Percentiles rank a stretch among this genome's conserved stretches.
phyloP scores from a whole-genome alignment of 2,797 vertebrate genomes.

The Lepidocolaptes lacrymiger region DNA sequence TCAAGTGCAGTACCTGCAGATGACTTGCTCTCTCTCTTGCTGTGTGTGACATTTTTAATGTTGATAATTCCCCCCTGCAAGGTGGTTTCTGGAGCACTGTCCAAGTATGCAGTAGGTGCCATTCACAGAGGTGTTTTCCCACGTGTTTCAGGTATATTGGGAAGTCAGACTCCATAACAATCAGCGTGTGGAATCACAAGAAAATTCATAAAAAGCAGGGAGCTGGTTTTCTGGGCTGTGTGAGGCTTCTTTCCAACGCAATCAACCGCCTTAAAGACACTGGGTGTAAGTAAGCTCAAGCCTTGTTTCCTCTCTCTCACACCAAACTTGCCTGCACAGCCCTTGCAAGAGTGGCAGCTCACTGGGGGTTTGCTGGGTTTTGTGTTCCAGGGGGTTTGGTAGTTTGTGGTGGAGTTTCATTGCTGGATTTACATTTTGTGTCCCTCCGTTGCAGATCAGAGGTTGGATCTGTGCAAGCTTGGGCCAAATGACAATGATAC shows the following conservation, averaged over 20 bases:
- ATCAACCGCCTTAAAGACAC: constrained; percentile 99
- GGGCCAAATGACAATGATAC: constrained; percentile 96
- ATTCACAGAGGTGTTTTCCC: constrained; percentile 3
- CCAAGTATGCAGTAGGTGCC: not conserved
- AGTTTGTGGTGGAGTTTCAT: not conserved
- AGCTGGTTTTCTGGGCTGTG: constrained; percentile 96
- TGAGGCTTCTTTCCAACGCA: constrained; percentile 94
- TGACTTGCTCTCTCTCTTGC: not conserved
- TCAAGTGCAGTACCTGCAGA: not conserved
- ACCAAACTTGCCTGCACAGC: not conserved
- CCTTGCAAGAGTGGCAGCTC: not conserved
- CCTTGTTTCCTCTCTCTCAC: not conserved
- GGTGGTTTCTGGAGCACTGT: not conserved
- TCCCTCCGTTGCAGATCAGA: constrained; percentile 84
- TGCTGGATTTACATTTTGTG: not conserved
- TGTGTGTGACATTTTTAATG: not conserved
- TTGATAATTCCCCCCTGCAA: not conserved
- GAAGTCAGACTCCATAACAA: constrained; percentile 96
- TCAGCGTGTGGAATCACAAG: constrained; percentile 99
- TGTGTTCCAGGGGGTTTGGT: not conserved
- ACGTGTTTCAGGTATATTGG: constrained; percentile 87
- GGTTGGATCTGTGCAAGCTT: constrained; percentile 94
- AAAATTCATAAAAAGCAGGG: constrained; percentile 99
- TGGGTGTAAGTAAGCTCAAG: constrained; percentile 88
- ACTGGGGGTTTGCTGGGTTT: not conserved